These are phyloP conservation scores for Dilophus febrilis DNA, from an alignment of 2,888 invertebrate species.

Conservation along the genomic window DNA sequence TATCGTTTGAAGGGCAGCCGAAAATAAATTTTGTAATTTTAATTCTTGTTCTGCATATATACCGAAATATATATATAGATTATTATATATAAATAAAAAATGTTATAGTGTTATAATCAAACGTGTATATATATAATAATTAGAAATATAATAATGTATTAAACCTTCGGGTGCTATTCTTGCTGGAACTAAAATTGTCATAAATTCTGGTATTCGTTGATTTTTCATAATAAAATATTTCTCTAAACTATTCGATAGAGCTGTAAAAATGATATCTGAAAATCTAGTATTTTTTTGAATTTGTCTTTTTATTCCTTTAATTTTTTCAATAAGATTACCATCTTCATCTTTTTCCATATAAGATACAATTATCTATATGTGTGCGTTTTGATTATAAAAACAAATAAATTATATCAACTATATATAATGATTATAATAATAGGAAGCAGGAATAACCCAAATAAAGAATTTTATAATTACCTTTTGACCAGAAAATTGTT, in stretches of 20 bases:
- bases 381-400: too few relatives aligned
- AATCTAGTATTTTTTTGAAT: constrained; percentile 26
- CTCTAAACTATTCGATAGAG: constrained; percentile 32
- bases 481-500: too few relatives aligned
- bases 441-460: too few relatives aligned
- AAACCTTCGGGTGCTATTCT: constrained; percentile 14
- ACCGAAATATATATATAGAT: too few relatives aligned
- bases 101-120: too few relatives aligned
- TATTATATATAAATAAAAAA: background rate
- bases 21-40: constrained; percentile 32
- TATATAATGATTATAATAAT: too few relatives aligned
- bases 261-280: constrained; percentile 32
- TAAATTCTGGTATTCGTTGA: constrained; percentile 6
- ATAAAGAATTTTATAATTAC: too few relatives aligned
- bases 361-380: too few relatives aligned
- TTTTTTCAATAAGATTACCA: constrained; percentile 22
- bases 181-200: constrained; percentile 22
- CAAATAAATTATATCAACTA: too few relatives aligned
- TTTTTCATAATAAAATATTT: constrained; percentile 28
- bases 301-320: constrained; percentile 25
- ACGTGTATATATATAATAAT: too few relatives aligned
- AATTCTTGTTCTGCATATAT: constrained; percentile 12
- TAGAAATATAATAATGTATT: constrained; percentile 7
- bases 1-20: constrained; percentile 32
- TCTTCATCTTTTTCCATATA: constrained; percentile 21